Evolutionary conservation across 64 coral and sea anemone genomes (phyloP).

Genomic region (Stylophora pistillata): DNA sequence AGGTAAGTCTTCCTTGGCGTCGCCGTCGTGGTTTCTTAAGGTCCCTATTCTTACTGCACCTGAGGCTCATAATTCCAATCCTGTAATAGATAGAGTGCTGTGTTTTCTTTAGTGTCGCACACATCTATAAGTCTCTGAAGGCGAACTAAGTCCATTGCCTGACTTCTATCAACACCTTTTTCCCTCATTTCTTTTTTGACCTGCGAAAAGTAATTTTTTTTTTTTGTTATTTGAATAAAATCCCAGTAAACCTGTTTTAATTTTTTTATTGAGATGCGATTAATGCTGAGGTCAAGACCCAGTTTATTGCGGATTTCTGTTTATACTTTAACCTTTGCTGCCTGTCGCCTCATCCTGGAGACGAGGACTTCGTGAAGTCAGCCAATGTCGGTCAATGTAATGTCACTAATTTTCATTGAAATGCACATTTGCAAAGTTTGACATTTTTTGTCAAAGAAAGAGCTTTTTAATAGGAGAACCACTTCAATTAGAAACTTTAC

Average conservation of each 20-base stretch:
- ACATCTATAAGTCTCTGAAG: conserved; percentile 16
- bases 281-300: too few relatives aligned
- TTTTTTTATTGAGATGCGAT: too few relatives aligned
- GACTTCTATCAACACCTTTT: conserved; percentile 9
- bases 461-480: background rate
- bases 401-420: too few relatives aligned
- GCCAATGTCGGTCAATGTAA: too few relatives aligned
- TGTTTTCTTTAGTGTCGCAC: conserved; percentile 28
- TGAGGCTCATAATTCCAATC: conserved; percentile 48
- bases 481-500: background rate
- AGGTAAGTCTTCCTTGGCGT: too few relatives aligned
- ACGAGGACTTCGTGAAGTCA: too few relatives aligned
- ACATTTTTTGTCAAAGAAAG: too few relatives aligned
- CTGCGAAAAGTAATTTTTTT: background rate
- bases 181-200: conserved; percentile 46
- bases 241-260: background rate
- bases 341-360: too few relatives aligned
- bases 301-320: too few relatives aligned
- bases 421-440: too few relatives aligned
- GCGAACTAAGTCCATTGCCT: conserved; percentile 35
- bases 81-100: conserved; percentile 9
- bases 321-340: too few relatives aligned
- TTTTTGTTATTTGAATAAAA: background rate
- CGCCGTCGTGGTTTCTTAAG: too few relatives aligned
- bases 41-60: background rate